Evolutionary conservation across 2,113 vertebrate genomes (phyloP).

Genomic region (Gambusia affinis): DNA sequence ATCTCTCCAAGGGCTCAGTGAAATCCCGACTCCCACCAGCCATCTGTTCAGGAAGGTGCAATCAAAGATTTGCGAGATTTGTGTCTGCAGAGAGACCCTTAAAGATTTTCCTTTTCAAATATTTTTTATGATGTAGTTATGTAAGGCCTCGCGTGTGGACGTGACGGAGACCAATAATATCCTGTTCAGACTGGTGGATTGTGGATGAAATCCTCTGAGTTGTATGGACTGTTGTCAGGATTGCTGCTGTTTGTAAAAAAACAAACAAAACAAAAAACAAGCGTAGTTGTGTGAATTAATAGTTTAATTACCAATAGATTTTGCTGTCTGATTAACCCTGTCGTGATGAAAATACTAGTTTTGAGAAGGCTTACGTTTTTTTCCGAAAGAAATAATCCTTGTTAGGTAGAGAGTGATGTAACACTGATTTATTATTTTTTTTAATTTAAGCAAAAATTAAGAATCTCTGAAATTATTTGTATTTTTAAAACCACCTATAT

Average conservation of each 20-base stretch:
- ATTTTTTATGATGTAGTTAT: constrained; percentile 48
- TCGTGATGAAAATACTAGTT: neutral
- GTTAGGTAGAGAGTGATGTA: neutral
- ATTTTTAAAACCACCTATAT: too few species aligned
- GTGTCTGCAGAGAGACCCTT: constrained; percentile 36
- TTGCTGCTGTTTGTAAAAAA: neutral
- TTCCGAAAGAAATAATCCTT: neutral
- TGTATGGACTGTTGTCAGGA: neutral
- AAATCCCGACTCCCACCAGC: constrained; percentile 64
- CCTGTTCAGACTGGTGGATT: constrained; percentile 5
- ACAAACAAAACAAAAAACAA: too few species aligned
- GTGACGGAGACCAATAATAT: constrained; percentile 31
- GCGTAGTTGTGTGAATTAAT: neutral
- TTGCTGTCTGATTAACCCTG: neutral
- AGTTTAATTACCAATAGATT: neutral
- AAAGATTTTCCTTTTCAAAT: too few species aligned
- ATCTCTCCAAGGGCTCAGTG: constrained; percentile 53
- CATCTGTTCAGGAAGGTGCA: constrained; percentile 66
- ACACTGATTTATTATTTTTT: neutral
- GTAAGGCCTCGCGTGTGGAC: constrained; percentile 29
- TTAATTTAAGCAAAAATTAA: neutral
- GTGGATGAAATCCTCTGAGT: constrained; percentile 10
- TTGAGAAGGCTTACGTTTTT: neutral
- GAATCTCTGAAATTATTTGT: too few species aligned
- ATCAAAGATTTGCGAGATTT: constrained; percentile 42